phyloP scores from a whole-genome alignment of 1,140 invertebrate genomes.

The Drosophila repleta region DNA sequence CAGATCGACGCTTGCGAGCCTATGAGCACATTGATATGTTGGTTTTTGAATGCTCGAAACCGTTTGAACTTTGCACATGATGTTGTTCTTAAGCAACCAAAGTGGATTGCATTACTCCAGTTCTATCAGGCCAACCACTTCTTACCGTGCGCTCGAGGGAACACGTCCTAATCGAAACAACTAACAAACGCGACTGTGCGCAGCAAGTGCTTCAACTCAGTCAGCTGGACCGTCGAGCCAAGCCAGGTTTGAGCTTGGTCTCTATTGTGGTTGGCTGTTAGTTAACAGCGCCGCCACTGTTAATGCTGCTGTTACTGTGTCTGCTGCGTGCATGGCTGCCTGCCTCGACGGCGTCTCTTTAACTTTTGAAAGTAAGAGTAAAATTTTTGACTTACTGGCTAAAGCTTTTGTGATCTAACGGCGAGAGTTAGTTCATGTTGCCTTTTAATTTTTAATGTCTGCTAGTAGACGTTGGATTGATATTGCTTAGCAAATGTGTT shows the following conservation, averaged over 20 bases:
- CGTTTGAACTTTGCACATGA: background rate
- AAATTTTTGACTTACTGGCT: constrained; percentile 34
- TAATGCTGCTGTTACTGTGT: constrained; percentile 6
- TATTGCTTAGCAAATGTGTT: background rate
- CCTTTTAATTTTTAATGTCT: background rate
- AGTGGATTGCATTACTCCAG: constrained; percentile 6
- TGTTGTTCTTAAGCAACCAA: constrained; percentile 16
- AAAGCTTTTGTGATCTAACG: constrained; percentile 17
- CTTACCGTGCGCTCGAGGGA: constrained; percentile 72
- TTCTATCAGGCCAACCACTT: constrained; percentile 17
- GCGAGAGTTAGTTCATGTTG: background rate
- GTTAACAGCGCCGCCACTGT: constrained; percentile 43
- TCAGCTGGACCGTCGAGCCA: constrained; percentile 31
- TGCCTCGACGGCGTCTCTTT: constrained; percentile 49
- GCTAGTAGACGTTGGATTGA: background rate
- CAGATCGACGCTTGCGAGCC: background rate
- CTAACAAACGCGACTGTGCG: constrained; percentile 70
- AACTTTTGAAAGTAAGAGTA: constrained; percentile 80
- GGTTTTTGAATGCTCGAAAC: constrained; percentile 4
- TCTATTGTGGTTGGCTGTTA: constrained; percentile 34
- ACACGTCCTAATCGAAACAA: constrained; percentile 70
- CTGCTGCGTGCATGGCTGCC: constrained; percentile 6
- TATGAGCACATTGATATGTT: background rate
- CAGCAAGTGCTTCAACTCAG: constrained; percentile 47
- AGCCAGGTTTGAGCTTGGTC: constrained; percentile 50